Percentiles rank a stretch among this genome's conserved stretches.
Evolutionary conservation across 2,113 vertebrate genomes (phyloP).

Genomic region (Lichenostomus cassidix): DNA sequence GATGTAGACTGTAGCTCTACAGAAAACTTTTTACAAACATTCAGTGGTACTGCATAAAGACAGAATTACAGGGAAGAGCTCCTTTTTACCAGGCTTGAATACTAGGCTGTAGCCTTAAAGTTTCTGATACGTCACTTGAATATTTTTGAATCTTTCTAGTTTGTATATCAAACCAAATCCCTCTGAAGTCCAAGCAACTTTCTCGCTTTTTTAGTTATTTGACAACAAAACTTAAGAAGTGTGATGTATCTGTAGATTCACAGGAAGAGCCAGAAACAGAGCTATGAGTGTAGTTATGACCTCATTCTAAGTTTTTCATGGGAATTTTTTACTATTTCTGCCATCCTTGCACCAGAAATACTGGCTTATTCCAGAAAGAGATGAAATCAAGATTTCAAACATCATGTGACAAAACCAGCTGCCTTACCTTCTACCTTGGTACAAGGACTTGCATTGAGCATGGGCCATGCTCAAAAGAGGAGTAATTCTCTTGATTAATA

Average conservation of each 20-base stretch:
- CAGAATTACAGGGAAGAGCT: background rate
- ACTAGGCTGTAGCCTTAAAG: background rate
- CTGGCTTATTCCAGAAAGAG: background rate
- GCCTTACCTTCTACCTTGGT: background rate
- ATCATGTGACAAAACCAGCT: background rate
- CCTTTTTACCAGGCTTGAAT: background rate
- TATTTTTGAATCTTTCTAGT: background rate
- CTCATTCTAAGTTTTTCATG: background rate
- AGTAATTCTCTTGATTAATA: background rate
- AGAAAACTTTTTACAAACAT: background rate
- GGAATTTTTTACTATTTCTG: background rate
- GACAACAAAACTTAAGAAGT: background rate
- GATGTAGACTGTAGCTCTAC: background rate
- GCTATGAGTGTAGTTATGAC: background rate
- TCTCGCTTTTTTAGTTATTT: background rate
- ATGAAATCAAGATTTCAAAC: background rate
- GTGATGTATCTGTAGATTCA: background rate
- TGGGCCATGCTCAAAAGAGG: background rate
- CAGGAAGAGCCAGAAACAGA: background rate
- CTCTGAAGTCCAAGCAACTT: background rate
- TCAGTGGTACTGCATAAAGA: background rate
- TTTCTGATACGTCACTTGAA: background rate
- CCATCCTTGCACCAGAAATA: background rate
- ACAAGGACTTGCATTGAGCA: background rate
- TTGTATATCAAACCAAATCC: background rate